Evolutionary conservation across 2,888 invertebrate genomes (phyloP).

Genomic region (Agonopterix arenella): DNA sequence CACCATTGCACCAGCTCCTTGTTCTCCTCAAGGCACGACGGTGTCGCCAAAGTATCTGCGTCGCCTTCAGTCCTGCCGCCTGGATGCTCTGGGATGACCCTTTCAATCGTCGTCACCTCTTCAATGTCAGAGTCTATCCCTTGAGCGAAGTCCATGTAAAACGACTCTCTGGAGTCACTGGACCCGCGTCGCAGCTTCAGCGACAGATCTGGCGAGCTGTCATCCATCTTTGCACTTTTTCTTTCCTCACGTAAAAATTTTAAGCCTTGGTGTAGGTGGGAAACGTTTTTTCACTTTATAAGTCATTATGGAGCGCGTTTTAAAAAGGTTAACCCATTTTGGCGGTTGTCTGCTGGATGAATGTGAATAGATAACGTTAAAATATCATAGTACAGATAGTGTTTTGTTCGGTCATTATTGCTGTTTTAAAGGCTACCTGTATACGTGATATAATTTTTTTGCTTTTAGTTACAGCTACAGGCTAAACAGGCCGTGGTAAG

Average conservation of each 20-base stretch:
- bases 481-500: too few species aligned
- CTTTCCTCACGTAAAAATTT: conserved; percentile 5
- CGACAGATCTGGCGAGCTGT: conserved; percentile 92
- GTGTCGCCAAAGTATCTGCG: conserved; percentile 67
- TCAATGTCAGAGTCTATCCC: conserved; percentile 94
- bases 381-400: too few species aligned
- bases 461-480: too few species aligned
- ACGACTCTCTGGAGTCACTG: conserved; percentile 91
- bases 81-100: conserved; percentile 71
- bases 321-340: conserved; percentile 23
- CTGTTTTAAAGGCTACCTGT: too few species aligned
- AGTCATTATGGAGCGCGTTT: conserved; percentile 30
- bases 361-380: background rate
- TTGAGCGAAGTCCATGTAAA: conserved; percentile 94
- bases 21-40: conserved; percentile 67
- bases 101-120: conserved; percentile 85
- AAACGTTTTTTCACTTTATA: conserved; percentile 34
- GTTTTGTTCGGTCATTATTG: too few species aligned
- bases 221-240: conserved; percentile 66
- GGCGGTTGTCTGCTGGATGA: background rate
- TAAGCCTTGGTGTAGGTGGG: background rate
- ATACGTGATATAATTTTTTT: too few species aligned
- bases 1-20: conserved; percentile 69
- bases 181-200: conserved; percentile 89
- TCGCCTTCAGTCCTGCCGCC: conserved; percentile 64